These are phyloP conservation scores for Heliornis fulica DNA, from an alignment of 2,113 vertebrate genomes.

Conservation along the genomic window DNA sequence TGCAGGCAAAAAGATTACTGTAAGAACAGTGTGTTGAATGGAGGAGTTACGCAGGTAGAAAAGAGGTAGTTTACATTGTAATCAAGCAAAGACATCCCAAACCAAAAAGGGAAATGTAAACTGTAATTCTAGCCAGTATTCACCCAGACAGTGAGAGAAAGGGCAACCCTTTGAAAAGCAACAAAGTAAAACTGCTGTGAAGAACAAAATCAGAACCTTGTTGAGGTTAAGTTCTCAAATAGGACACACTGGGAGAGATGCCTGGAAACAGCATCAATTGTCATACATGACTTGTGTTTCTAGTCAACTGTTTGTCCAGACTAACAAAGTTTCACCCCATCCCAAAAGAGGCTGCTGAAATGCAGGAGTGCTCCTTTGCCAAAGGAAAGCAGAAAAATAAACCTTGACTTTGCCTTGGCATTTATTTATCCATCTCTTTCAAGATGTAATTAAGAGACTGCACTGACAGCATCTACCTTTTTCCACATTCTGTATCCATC, in stretches of 20 bases:
- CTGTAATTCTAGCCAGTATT: background rate
- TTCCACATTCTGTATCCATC: background rate
- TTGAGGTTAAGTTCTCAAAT: background rate
- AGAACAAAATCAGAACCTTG: background rate
- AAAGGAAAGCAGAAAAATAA: constrained; percentile 7
- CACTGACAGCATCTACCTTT: background rate
- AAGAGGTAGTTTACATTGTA: background rate
- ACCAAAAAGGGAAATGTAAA: background rate
- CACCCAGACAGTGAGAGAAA: background rate
- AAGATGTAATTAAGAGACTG: background rate
- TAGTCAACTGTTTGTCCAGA: background rate
- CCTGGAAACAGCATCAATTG: background rate
- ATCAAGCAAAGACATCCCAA: background rate
- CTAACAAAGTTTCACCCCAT: background rate
- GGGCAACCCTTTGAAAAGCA: background rate
- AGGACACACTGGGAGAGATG: background rate
- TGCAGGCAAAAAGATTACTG: background rate
- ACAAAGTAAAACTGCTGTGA: background rate
- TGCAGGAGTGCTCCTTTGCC: background rate
- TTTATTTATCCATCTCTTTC: background rate
- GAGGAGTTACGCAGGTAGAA: background rate
- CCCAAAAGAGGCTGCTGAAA: background rate
- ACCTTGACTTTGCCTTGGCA: background rate
- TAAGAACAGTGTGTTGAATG: background rate
- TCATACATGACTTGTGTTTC: background rate